phyloP scores from a whole-genome alignment of 2,888 invertebrate genomes.

The Acrobasis repandana region DNA sequence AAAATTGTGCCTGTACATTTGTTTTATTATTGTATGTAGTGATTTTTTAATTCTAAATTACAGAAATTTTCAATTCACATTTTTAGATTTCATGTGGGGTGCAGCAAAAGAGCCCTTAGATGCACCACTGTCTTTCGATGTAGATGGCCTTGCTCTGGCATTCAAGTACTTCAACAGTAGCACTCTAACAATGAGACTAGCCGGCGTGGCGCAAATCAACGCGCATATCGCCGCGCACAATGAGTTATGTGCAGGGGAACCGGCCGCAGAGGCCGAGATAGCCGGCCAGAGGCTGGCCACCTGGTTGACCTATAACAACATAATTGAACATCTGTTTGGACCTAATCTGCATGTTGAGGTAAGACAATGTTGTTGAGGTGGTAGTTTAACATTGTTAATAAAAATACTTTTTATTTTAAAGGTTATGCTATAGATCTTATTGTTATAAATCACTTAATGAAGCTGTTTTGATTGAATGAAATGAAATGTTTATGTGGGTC shows the following conservation, averaged over 20 bases:
- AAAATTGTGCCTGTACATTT: too few species aligned
- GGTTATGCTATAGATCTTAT: too few species aligned
- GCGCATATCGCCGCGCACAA: conserved; percentile 96
- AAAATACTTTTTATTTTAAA: too few species aligned
- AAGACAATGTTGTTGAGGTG: conserved; percentile 27
- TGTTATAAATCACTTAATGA: too few species aligned
- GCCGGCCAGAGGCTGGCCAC: conserved; percentile 92
- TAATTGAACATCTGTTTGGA: conserved; percentile 97
- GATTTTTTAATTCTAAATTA: too few species aligned
- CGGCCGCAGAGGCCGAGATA: conserved; percentile 92
- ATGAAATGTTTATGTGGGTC: too few species aligned
- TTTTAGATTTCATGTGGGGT: conserved; percentile 95
- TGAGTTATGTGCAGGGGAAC: conserved; percentile 94
- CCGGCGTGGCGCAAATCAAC: conserved; percentile 97
- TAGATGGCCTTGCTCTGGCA: conserved; percentile 94
- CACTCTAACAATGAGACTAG: conserved; percentile 95
- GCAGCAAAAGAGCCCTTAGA: conserved; percentile 96
- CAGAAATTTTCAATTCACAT: background rate
- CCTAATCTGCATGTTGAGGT: conserved; percentile 98
- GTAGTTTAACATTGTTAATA: too few species aligned
- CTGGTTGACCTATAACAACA: conserved; percentile 94
- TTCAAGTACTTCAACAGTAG: conserved; percentile 98
- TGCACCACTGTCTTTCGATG: conserved; percentile 92
- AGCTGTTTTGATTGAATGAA: background rate
- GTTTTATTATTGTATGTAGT: too few species aligned